These are phyloP conservation scores for Tortrix viridana DNA, from an alignment of 2,888 invertebrate species.

Conservation along the genomic window DNA sequence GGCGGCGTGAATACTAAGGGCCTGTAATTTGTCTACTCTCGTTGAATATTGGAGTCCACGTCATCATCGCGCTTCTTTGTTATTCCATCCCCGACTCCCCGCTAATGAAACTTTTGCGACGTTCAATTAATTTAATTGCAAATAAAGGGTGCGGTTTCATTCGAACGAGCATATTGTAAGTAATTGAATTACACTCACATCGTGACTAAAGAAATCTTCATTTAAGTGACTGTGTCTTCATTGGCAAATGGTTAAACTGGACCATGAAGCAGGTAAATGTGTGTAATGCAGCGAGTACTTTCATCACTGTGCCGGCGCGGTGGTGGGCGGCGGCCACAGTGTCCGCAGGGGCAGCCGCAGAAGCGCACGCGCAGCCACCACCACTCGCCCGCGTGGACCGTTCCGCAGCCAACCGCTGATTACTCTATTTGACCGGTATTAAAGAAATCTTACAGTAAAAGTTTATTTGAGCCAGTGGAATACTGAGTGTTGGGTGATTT, in stretches of 20 bases:
- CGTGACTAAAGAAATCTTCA: slow-evolving; percentile 9
- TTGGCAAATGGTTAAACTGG: neutral
- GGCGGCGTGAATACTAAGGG: slow-evolving; percentile 56
- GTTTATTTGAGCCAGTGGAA: slow-evolving; percentile 15
- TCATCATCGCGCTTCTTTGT: slow-evolving; percentile 59
- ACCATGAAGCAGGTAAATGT: slow-evolving; percentile 5
- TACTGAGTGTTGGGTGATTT: slow-evolving; percentile 18
- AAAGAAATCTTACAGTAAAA: slow-evolving; percentile 3
- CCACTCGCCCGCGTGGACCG: slow-evolving; percentile 15
- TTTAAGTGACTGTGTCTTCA: neutral
- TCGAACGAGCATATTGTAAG: slow-evolving; percentile 40
- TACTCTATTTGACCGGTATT: slow-evolving; percentile 6
- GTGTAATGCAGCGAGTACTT: slow-evolving; percentile 29
- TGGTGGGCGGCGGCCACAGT: slow-evolving; percentile 27
- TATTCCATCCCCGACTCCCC: slow-evolving; percentile 51
- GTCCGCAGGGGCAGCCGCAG: slow-evolving; percentile 30
- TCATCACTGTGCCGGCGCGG: slow-evolving; percentile 29
- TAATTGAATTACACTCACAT: slow-evolving; percentile 22
- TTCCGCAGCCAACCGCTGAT: slow-evolving; percentile 17
- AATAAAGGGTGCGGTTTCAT: slow-evolving; percentile 48
- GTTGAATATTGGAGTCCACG: slow-evolving; percentile 54
- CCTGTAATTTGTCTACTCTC: slow-evolving; percentile 60
- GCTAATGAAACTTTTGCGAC: slow-evolving; percentile 60
- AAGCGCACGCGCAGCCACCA: slow-evolving; percentile 31
- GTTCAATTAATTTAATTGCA: slow-evolving; percentile 62